These are phyloP conservation scores for Andrena haemorrhoa DNA, from an alignment of 2,888 invertebrate genomes.

Conservation along the genomic window DNA sequence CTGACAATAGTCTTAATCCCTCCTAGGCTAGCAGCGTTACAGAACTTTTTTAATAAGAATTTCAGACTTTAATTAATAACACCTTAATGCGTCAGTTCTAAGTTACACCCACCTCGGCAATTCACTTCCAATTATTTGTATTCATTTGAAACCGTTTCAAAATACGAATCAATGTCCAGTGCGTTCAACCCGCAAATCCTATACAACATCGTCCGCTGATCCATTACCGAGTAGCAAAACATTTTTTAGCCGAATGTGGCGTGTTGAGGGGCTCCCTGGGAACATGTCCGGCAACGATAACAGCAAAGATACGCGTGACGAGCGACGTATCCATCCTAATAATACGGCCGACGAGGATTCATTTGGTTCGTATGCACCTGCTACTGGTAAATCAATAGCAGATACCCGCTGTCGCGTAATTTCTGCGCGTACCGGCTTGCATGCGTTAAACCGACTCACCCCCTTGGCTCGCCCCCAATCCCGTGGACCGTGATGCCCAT, in stretches of 20 bases:
- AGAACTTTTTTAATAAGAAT: too few relatives aligned
- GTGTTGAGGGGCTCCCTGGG: not conserved
- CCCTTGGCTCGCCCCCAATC: conserved; percentile 7
- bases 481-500: conserved; percentile 5
- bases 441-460: conserved; percentile 25
- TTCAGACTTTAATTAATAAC: too few relatives aligned
- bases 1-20: too few relatives aligned
- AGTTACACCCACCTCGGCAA: too few relatives aligned
- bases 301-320: conserved; percentile 31
- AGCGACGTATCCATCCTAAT: conserved; percentile 55
- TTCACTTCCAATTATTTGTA: too few relatives aligned
- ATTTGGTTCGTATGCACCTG: conserved; percentile 73
- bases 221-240: not conserved
- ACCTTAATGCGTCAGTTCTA: too few relatives aligned
- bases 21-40: too few relatives aligned
- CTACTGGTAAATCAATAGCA: conserved; percentile 76
- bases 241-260: not conserved
- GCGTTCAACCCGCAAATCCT: too few relatives aligned
- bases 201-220: not conserved
- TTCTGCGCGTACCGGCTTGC: conserved; percentile 62
- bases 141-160: too few relatives aligned
- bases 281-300: not conserved
- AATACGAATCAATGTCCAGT: too few relatives aligned
- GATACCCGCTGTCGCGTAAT: conserved; percentile 75
- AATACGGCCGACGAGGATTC: conserved; percentile 65